phyloP scores from a whole-genome alignment of 1,140 invertebrate genomes.

The Myzus persicae region DNA sequence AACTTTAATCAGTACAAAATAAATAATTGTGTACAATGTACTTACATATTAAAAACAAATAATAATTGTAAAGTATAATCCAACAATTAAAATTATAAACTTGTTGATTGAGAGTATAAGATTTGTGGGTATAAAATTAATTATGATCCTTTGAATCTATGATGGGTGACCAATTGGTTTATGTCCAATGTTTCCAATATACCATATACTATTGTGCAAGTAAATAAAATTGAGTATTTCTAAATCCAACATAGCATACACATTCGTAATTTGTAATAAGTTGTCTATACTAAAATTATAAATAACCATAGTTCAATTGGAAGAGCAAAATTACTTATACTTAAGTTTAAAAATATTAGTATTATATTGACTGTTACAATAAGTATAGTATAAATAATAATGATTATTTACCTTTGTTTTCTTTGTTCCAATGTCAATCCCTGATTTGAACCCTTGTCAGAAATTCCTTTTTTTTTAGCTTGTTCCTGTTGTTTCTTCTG shows the following conservation, averaged over 20 bases:
- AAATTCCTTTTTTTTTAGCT: slow-evolving; percentile 72
- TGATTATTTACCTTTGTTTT: slow-evolving; percentile 73
- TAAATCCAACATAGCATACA: not conserved
- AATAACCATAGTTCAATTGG: not conserved
- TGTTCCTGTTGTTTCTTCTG: slow-evolving; percentile 79
- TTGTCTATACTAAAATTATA: not conserved
- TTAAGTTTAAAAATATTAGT: not conserved
- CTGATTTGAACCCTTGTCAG: slow-evolving; percentile 71
- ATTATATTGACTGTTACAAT: too few species aligned
- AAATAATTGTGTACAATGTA: too few species aligned
- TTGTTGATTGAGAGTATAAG: too few species aligned
- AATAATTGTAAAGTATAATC: too few species aligned
- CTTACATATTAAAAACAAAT: too few species aligned
- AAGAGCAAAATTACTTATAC: too few species aligned
- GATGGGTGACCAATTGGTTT: too few species aligned
- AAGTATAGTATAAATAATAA: not conserved
- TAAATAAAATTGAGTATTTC: not conserved
- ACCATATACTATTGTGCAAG: not conserved
- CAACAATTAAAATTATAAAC: not conserved
- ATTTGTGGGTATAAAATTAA: not conserved
- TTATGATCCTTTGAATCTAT: not conserved
- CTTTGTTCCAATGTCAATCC: slow-evolving; percentile 79
- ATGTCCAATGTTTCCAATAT: not conserved
- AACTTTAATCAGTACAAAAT: too few species aligned
- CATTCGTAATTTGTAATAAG: not conserved